Evolutionary conservation across 2,888 invertebrate species (phyloP).

Genomic region (Iphiclides podalirius): DNA sequence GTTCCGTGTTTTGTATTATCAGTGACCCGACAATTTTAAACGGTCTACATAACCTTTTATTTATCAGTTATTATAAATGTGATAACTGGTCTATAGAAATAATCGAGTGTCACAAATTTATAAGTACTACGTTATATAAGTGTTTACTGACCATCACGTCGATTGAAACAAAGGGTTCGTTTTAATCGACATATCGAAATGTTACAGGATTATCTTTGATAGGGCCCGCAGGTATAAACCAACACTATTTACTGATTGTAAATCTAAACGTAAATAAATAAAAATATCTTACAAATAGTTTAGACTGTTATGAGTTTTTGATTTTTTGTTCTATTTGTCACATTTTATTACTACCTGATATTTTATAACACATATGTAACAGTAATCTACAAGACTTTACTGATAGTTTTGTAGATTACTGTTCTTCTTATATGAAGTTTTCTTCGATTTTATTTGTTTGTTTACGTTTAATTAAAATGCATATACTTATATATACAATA

Average conservation of each 20-base stretch:
- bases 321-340: too few relatives aligned
- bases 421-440: too few relatives aligned
- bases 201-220: conserved; percentile 30
- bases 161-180: conserved; percentile 31
- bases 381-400: too few relatives aligned
- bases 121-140: not conserved
- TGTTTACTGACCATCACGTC: not conserved
- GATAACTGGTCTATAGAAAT: conserved; percentile 7
- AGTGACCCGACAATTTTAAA: conserved; percentile 12
- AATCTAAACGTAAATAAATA: too few relatives aligned
- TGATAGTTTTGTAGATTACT: too few relatives aligned
- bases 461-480: too few relatives aligned
- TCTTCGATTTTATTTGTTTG: too few relatives aligned
- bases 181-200: conserved; percentile 29
- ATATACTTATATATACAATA: too few relatives aligned
- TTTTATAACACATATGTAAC: too few relatives aligned
- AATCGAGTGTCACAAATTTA: conserved; percentile 9
- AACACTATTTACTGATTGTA: not conserved
- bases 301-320: too few relatives aligned
- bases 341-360: too few relatives aligned
- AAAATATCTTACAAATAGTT: too few relatives aligned
- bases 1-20: conserved; percentile 12
- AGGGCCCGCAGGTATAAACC: not conserved
- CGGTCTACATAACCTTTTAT: conserved; percentile 7
- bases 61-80: not conserved